Evolutionary conservation across 2,113 vertebrate genomes (phyloP), one percentile per base, ranked within the genome.

Genomic region (Pelecanoides urinatrix): DNA sequence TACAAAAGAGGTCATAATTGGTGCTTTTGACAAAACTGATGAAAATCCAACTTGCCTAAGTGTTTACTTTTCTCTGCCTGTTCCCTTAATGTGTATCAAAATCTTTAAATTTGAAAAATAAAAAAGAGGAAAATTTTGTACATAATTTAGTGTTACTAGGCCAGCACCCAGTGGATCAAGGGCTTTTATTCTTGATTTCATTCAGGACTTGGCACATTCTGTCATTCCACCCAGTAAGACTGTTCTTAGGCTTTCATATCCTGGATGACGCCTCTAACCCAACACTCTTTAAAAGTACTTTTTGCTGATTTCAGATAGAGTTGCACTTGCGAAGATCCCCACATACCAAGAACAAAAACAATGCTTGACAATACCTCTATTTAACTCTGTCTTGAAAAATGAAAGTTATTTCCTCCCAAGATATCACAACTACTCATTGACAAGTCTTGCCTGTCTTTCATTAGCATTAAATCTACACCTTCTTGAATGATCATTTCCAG

Each of bases 111-210:
- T 79, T n/a, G 74, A 95, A 92, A 92, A 71, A 59, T 5, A 7
- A 32, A 40, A 55, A 42, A 47, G 38, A 73, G 16, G 21, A 92
- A 76, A 82, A 36, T 75, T 85, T 93, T 97, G 88, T 96, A 97
- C 92, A 96, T 96, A 96, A 95, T 67, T 86, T 82, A 81, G 68
- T 92, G n/a, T 91, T 97, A 84, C 65, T 59, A 92, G 96, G 96
- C 88, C 55, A 79, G 87, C 94, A 86, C 83, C 95, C 94, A 92
- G 91, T 92, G 83, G 94, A 78, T 95, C 96, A 97, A 97, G 96
- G 97, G 91, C 95, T 97, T 97, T 94, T 96, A 83, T 95, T 98
- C 92, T 97, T 94, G 67, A 82, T 97, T 97, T 96, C 70, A 52
- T 78, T 89, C 81, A 89, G 59, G 76, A 79, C 52, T 74, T 90